These are phyloP conservation scores for Phocoena phocoena DNA, from an alignment of 2,113 vertebrate genomes.

Conservation along the genomic window DNA sequence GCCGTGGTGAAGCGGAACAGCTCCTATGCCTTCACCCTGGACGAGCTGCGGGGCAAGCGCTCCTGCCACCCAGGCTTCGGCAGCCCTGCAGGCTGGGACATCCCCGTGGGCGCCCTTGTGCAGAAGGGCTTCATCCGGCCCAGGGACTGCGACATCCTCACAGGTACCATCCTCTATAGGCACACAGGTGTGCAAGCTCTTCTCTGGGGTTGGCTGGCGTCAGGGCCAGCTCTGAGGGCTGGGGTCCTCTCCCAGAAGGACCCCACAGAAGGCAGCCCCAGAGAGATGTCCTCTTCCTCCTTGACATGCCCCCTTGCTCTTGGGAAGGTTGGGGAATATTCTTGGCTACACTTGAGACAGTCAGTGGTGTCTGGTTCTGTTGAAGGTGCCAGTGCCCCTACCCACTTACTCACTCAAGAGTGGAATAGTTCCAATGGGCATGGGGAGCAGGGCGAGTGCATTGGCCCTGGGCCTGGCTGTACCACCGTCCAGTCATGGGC, in stretches of 20 bases:
- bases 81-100: constrained; percentile 91
- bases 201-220: not conserved
- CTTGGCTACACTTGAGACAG: accelerated
- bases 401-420: not conserved
- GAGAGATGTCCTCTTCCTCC: not conserved
- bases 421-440: not conserved
- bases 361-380: not conserved
- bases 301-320: not conserved
- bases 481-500: not conserved
- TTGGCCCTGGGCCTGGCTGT: not conserved
- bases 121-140: constrained; percentile 88
- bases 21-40: constrained; percentile 85
- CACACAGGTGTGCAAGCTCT: accelerated
- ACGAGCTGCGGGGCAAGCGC: constrained; percentile 87
- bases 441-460: accelerated
- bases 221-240: not conserved
- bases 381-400: not conserved
- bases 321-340: not conserved
- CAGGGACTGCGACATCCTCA: constrained; percentile 86
- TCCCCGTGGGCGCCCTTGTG: constrained; percentile 89
- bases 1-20: constrained; percentile 88
- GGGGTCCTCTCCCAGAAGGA: not conserved
- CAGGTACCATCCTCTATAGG: constrained; percentile 82
- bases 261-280: not conserved
- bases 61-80: constrained; percentile 93